Conservation (phyloP, 2,888 invertebrate species). For the Standfussiana lucernea region DNA sequence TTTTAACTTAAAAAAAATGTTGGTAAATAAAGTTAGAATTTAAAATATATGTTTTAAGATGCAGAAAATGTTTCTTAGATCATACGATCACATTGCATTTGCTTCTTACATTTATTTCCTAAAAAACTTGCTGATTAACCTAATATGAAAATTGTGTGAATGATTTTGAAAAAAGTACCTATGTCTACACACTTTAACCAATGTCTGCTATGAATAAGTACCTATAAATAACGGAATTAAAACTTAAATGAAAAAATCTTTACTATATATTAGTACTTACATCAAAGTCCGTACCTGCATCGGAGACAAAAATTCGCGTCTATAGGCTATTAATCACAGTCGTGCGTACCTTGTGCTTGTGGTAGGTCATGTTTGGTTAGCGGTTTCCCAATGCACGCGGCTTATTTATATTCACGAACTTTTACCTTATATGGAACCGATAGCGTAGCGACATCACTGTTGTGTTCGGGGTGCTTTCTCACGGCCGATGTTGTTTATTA, state of each 20-base stretch:
- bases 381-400: slow-evolving; percentile 60
- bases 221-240: background rate
- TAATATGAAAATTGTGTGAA: background rate
- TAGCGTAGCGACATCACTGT: slow-evolving; percentile 21
- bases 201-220: too few relatives aligned
- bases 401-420: slow-evolving; percentile 63
- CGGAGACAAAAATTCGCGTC: slow-evolving; percentile 56
- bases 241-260: background rate
- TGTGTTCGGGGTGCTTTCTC: slow-evolving; percentile 30
- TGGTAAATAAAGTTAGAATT: background rate
- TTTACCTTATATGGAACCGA: slow-evolving; percentile 55
- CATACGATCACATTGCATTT: background rate
- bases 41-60: background rate
- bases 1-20: background rate
- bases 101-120: background rate
- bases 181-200: too few relatives aligned
- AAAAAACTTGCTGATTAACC: background rate
- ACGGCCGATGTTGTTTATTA: slow-evolving; percentile 26
- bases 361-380: slow-evolving; percentile 69
- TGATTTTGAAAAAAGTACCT: background rate
- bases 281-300: slow-evolving; percentile 26
- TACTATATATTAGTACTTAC: background rate
- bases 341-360: slow-evolving; percentile 69
- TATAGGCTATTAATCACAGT: slow-evolving; percentile 60
- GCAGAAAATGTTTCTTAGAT: background rate